phyloP scores from a whole-genome alignment of 1,140 invertebrate species.

The Apocrypta bakeri region DNA sequence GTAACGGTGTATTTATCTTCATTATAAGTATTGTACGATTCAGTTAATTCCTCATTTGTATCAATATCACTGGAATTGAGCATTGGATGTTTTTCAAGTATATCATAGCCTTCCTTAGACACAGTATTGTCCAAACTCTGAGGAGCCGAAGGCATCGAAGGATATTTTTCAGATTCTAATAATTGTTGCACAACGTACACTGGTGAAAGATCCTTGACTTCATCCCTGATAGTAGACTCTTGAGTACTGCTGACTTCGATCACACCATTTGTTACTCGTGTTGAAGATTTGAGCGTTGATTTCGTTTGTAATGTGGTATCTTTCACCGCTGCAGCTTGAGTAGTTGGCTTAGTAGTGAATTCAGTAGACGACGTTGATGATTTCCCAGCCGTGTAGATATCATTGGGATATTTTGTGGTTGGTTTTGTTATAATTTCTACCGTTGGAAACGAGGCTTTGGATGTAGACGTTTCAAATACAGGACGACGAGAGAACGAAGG shows the following conservation, averaged over 20 bases:
- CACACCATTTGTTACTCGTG: background rate
- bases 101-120: background rate
- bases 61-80: background rate
- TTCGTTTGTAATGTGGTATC: background rate
- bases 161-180: background rate
- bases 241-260: background rate
- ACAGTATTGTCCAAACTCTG: background rate
- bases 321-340: background rate
- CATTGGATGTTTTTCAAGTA: background rate
- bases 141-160: background rate
- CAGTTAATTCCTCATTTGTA: background rate
- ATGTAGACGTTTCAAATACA: background rate
- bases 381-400: constrained; percentile 7
- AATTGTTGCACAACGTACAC: constrained; percentile 2
- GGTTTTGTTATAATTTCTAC: background rate
- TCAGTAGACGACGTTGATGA: background rate
- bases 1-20: background rate
- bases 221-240: background rate
- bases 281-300: background rate
- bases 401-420: background rate
- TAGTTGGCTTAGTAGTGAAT: background rate
- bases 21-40: background rate
- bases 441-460: background rate
- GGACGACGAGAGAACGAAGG: background rate
- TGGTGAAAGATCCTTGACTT: background rate